These are phyloP conservation scores for Parambassis ranga DNA, from an alignment of 2,797 vertebrate genomes.

Conservation along the genomic window DNA sequence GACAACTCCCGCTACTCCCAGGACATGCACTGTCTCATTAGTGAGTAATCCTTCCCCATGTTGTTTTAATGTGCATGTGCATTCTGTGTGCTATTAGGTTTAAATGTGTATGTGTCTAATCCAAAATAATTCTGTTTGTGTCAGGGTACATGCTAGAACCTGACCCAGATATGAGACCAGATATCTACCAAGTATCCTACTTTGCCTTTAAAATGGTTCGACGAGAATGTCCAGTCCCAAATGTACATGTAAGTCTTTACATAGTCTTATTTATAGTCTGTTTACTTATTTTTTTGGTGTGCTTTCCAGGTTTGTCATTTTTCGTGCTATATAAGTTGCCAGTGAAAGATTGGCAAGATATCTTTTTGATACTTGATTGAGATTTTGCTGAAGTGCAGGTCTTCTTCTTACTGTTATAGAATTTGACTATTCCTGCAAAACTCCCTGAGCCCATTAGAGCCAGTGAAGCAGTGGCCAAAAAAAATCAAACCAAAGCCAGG, in stretches of 20 bases:
- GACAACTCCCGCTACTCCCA: slow-evolving; percentile 95
- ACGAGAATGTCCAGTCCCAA: slow-evolving; percentile 90
- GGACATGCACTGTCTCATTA: slow-evolving; percentile 98
- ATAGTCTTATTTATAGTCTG: no score
- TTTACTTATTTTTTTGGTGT: no score
- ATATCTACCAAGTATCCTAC: slow-evolving; percentile 97
- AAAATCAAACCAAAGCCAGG: slow-evolving; percentile 96
- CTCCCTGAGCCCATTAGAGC: slow-evolving; percentile 96
- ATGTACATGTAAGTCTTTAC: slow-evolving; percentile 89
- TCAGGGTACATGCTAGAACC: slow-evolving; percentile 98
- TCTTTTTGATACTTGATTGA: no score
- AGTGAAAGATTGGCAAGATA: no score
- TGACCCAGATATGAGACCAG: slow-evolving; percentile 93
- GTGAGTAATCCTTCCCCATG: slow-evolving; percentile 91
- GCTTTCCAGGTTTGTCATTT: no score
- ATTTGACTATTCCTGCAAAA: slow-evolving; percentile 88
- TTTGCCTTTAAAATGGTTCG: slow-evolving; percentile 92
- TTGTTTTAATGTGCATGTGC: slow-evolving; percentile 1
- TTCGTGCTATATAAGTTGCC: no score
- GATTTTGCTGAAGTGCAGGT: no score
- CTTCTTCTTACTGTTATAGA: slow-evolving; percentile 77
- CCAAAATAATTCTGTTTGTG: slow-evolving; percentile 6
- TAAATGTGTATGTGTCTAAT: background rate
- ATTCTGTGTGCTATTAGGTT: no score
- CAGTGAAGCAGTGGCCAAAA: slow-evolving; percentile 97